Conservation (phyloP, 2,888 invertebrate species). For the Hypolimnas misippus region DNA sequence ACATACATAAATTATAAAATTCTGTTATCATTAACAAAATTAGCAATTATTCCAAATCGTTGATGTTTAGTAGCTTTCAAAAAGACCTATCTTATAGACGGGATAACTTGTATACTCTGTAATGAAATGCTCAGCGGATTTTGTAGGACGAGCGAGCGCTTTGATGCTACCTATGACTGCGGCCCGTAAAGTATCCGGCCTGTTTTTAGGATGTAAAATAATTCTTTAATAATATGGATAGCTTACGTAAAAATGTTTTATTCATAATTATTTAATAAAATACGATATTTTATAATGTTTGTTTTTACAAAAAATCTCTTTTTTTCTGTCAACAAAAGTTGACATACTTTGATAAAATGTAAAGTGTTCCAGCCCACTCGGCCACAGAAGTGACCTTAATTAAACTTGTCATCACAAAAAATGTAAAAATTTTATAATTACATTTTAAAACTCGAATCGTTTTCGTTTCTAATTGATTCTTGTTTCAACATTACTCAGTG, state of each 20-base stretch:
- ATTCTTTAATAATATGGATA: not conserved
- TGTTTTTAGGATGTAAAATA: not conserved
- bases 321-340: not conserved
- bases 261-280: no score
- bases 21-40: not conserved
- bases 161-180: constrained; percentile 22
- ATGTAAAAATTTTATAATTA: not conserved
- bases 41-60: not conserved
- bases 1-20: no score
- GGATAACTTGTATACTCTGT: constrained; percentile 9
- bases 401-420: not conserved
- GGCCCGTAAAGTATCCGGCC: constrained; percentile 24
- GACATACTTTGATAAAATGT: not conserved
- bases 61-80: not conserved
- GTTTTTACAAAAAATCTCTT: no score
- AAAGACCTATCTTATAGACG: not conserved
- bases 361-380: not conserved
- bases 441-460: not conserved
- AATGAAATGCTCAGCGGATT: constrained; percentile 21
- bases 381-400: not conserved
- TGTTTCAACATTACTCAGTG: not conserved
- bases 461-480: constrained; percentile 10
- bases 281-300: no score
- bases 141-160: constrained; percentile 21
- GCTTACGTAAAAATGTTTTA: not conserved